These are phyloP conservation scores for Engystomops pustulosus DNA, from an alignment of 2,113 vertebrate species.

Conservation along the genomic window DNA sequence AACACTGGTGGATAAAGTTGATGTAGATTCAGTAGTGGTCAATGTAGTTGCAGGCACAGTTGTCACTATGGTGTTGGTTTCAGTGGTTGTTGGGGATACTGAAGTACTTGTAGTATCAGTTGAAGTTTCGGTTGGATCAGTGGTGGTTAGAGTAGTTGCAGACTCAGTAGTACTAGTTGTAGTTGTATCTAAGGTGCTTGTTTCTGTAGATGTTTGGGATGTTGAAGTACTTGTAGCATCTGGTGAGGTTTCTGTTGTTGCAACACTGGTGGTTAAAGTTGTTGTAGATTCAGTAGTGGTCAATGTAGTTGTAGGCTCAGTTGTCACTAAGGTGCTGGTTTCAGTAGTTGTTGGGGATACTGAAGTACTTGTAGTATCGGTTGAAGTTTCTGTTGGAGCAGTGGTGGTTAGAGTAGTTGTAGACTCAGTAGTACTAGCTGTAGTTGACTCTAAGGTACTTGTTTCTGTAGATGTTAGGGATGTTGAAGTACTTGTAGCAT, in stretches of 20 bases:
- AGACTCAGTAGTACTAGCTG: too few species aligned
- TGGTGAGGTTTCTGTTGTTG: not conserved
- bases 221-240: not conserved
- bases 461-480: too few species aligned
- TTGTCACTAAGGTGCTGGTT: not conserved
- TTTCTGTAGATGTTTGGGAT: not conserved
- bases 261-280: not conserved
- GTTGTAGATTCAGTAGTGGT: not conserved
- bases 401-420: too few species aligned
- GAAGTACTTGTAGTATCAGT: not conserved
- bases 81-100: not conserved
- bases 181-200: not conserved
- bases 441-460: too few species aligned
- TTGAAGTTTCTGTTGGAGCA: not conserved
- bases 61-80: too few species aligned
- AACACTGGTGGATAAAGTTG: too few species aligned
- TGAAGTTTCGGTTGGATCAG: not conserved
- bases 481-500: too few species aligned
- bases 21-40: too few species aligned
- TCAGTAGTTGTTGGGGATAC: not conserved
- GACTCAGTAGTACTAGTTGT: not conserved
- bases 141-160: not conserved
- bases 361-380: not conserved
- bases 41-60: not conserved
- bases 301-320: too few species aligned